Evolutionary conservation across 1,140 invertebrate species (phyloP), one percentile per base, ranked within the genome.

Genomic region (Drosophila grimshawi): DNA sequence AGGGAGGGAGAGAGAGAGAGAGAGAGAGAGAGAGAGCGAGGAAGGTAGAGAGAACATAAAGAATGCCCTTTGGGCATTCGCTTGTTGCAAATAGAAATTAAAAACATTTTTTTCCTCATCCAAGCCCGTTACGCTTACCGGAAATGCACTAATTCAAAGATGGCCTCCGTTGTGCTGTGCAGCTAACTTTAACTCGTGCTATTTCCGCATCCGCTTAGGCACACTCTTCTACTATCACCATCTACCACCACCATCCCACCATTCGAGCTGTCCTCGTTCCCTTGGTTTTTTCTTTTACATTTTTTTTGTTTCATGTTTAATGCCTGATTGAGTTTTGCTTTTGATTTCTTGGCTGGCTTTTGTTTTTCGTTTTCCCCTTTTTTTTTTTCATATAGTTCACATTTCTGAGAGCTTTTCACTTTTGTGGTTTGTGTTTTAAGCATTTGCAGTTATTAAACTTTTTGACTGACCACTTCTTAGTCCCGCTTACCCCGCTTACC

Each of bases 241-340:
- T 19, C 30, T 45, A 19, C 19, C 19, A 19, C 19, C 19, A 19
- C 19, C 19, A 19, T 19, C 19, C 19, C 19, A 19, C 2, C 19
- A 19, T 19, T 1, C 45, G 7, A 3, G 37, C 11, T n/a, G n/a
- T 10, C 29, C 39, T 30, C 30, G 19, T 55, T 39, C 59, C 10
- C 33, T 61, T 76, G 46, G 19, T 27, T 49, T 67, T 69, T 76
- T 81, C 30, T 65, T 55, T 41, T 59, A 49, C 46, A 53, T 53
- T 62, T 63, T 67, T 68, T 65, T 75, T 64, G 64, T 60, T 86
- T 82, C 82, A 86, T 86, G 83, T 80, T 86, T 82, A 88, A 88
- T 82, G 82, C 83, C 83, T 86, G 82, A 86, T 86, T 86, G 82
- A 86, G 60, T 86, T 86, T 79, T 80, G 76, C 83, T 88, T 86